Evolutionary conservation across 23 tunicate genomes (phyloP).

Genomic region (Halocynthia roretzi): DNA sequence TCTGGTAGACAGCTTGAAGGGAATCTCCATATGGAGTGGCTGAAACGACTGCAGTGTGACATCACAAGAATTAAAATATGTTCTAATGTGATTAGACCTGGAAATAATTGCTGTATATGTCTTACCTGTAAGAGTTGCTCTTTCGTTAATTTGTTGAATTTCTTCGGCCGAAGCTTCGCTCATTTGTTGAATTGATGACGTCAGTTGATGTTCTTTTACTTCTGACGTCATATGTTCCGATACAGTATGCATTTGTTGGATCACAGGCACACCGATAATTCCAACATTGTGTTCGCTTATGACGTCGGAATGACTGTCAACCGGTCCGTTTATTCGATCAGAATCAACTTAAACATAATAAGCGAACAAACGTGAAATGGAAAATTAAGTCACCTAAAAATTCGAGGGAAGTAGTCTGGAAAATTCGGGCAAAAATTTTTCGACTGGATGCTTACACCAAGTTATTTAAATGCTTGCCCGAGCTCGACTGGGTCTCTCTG

Average conservation of each 20-base stretch:
- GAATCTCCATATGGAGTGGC: slow-evolving; percentile 10
- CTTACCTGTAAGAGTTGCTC: slow-evolving; percentile 12
- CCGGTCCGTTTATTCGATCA: too few relatives aligned
- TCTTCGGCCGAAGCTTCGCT: not conserved
- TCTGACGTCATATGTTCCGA: slow-evolving; percentile 84
- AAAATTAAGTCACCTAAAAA: too few relatives aligned
- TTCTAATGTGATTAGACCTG: too few relatives aligned
- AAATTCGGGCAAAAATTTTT: too few relatives aligned
- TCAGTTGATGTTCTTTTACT: slow-evolving; percentile 13
- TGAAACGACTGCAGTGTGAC: slow-evolving; percentile 6
- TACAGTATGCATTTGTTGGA: slow-evolving; percentile 85
- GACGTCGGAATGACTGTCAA: slow-evolving; percentile 3
- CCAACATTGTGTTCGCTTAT: slow-evolving; percentile 17
- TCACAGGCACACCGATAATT: slow-evolving; percentile 27
- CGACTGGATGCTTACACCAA: too few relatives aligned
- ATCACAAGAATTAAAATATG: not conserved
- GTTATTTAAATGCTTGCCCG: too few relatives aligned
- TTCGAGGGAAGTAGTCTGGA: too few relatives aligned
- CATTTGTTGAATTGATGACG: not conserved
- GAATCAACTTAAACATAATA: too few relatives aligned
- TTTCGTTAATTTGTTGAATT: slow-evolving; percentile 4
- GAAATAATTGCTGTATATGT: not conserved
- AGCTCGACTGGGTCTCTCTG: too few relatives aligned
- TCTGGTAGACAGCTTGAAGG: slow-evolving; percentile 10
- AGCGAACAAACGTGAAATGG: too few relatives aligned